Percentiles rank a stretch among this genome's conserved stretches.
phyloP scores from a whole-genome alignment of 2,797 vertebrate genomes.

The Diglossa cyanea region DNA sequence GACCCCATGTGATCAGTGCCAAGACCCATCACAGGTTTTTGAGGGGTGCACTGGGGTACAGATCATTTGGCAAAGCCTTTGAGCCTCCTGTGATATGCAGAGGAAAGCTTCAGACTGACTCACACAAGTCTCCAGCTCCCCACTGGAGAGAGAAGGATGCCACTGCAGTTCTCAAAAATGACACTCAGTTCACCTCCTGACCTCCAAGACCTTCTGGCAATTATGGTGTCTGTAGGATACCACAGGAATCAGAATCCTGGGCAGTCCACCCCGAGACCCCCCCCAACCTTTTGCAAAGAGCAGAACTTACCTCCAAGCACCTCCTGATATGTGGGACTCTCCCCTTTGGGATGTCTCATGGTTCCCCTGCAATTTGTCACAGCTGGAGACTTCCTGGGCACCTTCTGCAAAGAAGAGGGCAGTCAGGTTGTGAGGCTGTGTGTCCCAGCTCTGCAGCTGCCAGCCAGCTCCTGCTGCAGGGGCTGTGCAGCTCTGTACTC shows the following conservation, averaged over 20 bases:
- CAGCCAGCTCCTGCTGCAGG: not conserved
- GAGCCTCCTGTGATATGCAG: not conserved
- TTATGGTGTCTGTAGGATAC: not conserved
- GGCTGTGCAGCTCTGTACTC: not conserved
- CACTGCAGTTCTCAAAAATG: not conserved
- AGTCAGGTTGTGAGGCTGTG: not conserved
- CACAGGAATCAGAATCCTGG: not conserved
- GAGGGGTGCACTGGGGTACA: not conserved
- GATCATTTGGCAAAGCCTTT: not conserved
- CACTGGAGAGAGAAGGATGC: not conserved
- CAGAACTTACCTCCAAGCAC: constrained; percentile 55
- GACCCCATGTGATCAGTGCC: not conserved
- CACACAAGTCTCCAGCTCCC: not conserved
- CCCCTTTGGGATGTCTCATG: not conserved
- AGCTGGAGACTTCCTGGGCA: not conserved
- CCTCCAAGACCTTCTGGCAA: not conserved
- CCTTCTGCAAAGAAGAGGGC: not conserved
- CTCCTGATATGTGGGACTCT: not conserved
- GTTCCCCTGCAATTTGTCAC: not conserved
- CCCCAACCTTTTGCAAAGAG: not conserved
- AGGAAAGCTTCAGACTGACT: not conserved
- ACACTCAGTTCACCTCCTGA: not conserved
- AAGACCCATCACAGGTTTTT: not conserved
- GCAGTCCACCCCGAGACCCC: not conserved
- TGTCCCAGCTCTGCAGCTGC: not conserved